Conservation (phyloP, 2,888 invertebrate genomes). For the Torymus tubicola region DNA sequence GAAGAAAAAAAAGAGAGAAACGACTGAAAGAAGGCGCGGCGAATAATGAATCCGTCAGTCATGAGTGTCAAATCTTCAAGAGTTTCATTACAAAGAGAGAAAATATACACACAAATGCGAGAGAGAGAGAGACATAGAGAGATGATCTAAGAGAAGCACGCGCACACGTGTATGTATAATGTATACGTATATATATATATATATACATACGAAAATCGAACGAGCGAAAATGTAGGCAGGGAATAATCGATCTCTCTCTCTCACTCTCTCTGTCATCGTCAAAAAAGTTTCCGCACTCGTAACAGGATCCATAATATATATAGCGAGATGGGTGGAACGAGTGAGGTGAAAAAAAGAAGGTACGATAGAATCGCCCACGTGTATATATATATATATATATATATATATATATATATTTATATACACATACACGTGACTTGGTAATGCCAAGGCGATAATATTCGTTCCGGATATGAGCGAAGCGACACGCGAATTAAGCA, state of each 20-base stretch:
- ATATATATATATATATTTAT: too few species aligned
- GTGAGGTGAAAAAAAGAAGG: not conserved
- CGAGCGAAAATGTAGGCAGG: too few species aligned
- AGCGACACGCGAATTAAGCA: not conserved
- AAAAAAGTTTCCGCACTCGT: too few species aligned
- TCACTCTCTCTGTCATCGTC: too few species aligned
- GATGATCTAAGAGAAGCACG: not conserved
- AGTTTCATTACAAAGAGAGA: not conserved
- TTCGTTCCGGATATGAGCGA: constrained; percentile 6
- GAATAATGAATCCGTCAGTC: constrained; percentile 12
- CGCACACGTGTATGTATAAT: too few species aligned
- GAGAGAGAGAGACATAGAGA: not conserved
- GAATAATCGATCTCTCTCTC: too few species aligned
- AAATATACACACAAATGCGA: too few species aligned
- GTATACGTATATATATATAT: too few species aligned
- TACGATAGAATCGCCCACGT: constrained; percentile 8
- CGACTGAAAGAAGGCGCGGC: not conserved
- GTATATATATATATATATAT: too few species aligned
- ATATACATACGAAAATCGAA: too few species aligned
- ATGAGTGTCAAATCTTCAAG: constrained; percentile 7
- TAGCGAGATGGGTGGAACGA: too few species aligned
- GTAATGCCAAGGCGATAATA: constrained; percentile 19
- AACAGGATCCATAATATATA: too few species aligned
- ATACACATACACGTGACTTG: not conserved
- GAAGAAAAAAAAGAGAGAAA: not conserved